Evolutionary conservation across 2,888 invertebrate species (phyloP), one percentile per base, ranked within the genome.

Genomic region (Antheraea assamensis): DNA sequence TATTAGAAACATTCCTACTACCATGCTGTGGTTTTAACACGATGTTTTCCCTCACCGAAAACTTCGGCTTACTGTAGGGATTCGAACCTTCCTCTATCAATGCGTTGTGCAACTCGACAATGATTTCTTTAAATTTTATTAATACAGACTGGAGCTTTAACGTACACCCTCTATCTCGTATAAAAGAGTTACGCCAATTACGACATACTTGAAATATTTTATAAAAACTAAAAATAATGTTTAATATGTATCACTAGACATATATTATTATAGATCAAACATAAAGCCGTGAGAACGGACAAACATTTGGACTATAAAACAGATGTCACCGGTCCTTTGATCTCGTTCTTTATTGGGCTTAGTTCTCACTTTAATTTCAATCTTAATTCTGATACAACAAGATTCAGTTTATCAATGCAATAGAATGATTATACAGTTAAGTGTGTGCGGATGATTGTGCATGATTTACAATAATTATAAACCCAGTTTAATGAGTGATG

Each of bases 401-500:
- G 68, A 35, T 68, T 68, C 21, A 68, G 3, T 68, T 68, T n/a
- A n/a, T n/a, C 13, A 35, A 2, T 35, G n/a, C 3, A 3, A n/a
- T 10, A 21, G 4, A 10, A 10, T 42, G 19, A 35, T 68, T 10
- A 21, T 35, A 35, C 7, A 70, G 47, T 58, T 70, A 73, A 73
- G 70, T 73, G 58, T 73, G 70, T 73, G 68, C 70, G 73, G 35
- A 73, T 70, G 73, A 73, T 70, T 68, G 70, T 70, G 27, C 73
- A 85, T 87, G 87, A 87, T 87, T 87, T 87, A 87, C 83, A 78
- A 81, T 73, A 80, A 84, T 81, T 80, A 87, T 87, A 87, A 88
- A 88, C 88, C 87, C 82, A 83, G 79, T 83, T 86, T 78, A 84
- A 77, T 82, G 88, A 88, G 83, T 87, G 88, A 88, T 86, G 83